Evolutionary conservation across 2,797 vertebrate genomes (phyloP).

Genomic region (Podarcis lilfordi): DNA sequence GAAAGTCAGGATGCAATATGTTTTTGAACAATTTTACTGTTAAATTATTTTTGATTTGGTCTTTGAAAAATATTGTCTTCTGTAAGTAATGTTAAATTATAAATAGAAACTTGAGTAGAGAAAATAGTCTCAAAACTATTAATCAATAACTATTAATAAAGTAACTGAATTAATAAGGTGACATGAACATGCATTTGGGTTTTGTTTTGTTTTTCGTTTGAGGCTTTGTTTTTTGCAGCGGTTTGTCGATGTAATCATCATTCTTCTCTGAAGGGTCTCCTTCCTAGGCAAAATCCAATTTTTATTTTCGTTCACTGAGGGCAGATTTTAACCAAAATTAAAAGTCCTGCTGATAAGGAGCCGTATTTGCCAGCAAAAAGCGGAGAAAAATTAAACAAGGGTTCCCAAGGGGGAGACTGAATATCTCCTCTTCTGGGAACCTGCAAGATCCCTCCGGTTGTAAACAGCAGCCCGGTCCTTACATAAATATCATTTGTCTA

Average conservation of each 20-base stretch:
- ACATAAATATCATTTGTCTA: slow-evolving; percentile 70
- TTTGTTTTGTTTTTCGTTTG: neutral
- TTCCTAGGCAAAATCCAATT: too few species aligned
- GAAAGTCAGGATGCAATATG: neutral
- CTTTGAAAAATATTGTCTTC: too few species aligned
- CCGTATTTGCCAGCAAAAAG: neutral
- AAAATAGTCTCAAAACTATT: too few species aligned
- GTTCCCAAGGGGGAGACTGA: too few species aligned
- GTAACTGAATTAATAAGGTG: neutral
- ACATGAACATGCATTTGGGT: neutral
- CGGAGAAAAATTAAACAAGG: too few species aligned
- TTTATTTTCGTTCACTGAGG: neutral
- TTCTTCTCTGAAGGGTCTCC: neutral
- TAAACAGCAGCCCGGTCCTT: slow-evolving; percentile 66
- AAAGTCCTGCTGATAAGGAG: neutral
- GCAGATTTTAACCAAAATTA: neutral
- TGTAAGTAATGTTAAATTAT: neutral
- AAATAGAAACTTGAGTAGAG: too few species aligned
- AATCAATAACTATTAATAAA: neutral
- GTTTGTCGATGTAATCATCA: neutral
- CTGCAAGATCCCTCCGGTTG: slow-evolving; percentile 21
- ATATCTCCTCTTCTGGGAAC: neutral
- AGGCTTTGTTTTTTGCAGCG: neutral
- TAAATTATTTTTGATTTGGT: neutral
- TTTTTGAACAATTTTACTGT: neutral